Conservation (phyloP, 2,113 vertebrate species). For the Gambusia holbrooki region DNA sequence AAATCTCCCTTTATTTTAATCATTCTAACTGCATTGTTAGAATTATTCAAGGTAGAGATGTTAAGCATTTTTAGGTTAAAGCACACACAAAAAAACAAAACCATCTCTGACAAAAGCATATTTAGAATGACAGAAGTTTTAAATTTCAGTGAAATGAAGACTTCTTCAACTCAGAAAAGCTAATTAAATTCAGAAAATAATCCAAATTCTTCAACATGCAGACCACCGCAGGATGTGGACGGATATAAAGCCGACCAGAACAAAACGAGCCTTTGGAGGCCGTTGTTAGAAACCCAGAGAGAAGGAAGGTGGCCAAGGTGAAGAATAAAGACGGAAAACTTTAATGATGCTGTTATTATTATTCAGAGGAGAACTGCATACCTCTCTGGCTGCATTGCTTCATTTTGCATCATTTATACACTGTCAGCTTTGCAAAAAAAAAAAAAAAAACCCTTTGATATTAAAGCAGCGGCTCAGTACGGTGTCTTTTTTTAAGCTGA, state of each 20-base stretch:
- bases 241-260: neutral
- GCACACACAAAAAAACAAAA: neutral
- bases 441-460: neutral
- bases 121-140: neutral
- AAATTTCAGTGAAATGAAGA: neutral
- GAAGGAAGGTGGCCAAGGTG: neutral
- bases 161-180: neutral
- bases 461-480: neutral
- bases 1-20: neutral
- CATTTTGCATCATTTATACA: conserved; percentile 17
- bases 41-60: neutral
- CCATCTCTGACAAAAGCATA: neutral
- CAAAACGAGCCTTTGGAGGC: neutral
- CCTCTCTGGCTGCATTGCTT: conserved; percentile 4
- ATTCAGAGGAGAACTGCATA: conserved; percentile 3
- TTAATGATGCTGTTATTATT: conserved; percentile 8
- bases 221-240: neutral
- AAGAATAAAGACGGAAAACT: conserved; percentile 15
- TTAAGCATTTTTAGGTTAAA: neutral
- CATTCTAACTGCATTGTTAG: neutral
- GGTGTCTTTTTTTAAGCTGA: neutral
- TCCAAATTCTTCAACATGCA: too few relatives aligned
- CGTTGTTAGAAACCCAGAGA: neutral
- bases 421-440: neutral
- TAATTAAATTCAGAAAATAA: neutral